phyloP scores from a whole-genome alignment of 1,140 invertebrate species.

The Metopolophium dirhodum region DNA sequence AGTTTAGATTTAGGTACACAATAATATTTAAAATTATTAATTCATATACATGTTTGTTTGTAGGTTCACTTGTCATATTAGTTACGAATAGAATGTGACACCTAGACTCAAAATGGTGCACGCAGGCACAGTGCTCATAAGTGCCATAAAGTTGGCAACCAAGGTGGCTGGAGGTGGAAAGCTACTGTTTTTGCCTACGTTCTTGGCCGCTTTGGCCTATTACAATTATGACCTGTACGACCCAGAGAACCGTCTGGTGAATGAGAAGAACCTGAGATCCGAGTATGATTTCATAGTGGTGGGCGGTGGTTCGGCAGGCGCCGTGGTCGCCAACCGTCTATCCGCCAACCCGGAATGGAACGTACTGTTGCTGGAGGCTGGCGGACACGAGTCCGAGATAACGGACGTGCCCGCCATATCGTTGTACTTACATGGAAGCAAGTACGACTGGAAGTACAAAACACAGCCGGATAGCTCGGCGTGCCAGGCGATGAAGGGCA shows the following conservation, averaged over 20 bases:
- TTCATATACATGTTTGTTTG: neutral
- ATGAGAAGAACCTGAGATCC: slow-evolving; percentile 69
- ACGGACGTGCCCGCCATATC: slow-evolving; percentile 83
- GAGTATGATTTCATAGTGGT: slow-evolving; percentile 84
- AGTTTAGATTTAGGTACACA: neutral
- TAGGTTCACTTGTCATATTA: neutral
- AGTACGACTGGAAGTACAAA: slow-evolving; percentile 91
- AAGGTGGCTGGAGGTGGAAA: slow-evolving; percentile 74
- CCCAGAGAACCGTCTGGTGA: slow-evolving; percentile 78
- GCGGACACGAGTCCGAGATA: slow-evolving; percentile 83
- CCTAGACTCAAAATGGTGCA: slow-evolving; percentile 58
- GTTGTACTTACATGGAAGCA: slow-evolving; percentile 86
- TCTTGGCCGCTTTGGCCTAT: slow-evolving; percentile 80
- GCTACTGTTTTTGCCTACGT: slow-evolving; percentile 76
- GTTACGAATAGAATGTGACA: neutral
- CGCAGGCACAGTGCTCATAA: slow-evolving; percentile 59
- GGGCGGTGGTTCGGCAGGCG: slow-evolving; percentile 85
- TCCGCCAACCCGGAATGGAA: slow-evolving; percentile 80
- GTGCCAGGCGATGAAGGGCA: slow-evolving; percentile 82
- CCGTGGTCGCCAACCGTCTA: slow-evolving; percentile 83
- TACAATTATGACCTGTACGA: slow-evolving; percentile 86
- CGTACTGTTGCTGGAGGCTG: slow-evolving; percentile 85
- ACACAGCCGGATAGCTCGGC: slow-evolving; percentile 84
- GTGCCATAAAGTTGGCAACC: slow-evolving; percentile 74
- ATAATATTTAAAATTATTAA: neutral